These are phyloP conservation scores for Pemphigus obesinymphae DNA, from an alignment of 1,140 invertebrate species.

Conservation along the genomic window DNA sequence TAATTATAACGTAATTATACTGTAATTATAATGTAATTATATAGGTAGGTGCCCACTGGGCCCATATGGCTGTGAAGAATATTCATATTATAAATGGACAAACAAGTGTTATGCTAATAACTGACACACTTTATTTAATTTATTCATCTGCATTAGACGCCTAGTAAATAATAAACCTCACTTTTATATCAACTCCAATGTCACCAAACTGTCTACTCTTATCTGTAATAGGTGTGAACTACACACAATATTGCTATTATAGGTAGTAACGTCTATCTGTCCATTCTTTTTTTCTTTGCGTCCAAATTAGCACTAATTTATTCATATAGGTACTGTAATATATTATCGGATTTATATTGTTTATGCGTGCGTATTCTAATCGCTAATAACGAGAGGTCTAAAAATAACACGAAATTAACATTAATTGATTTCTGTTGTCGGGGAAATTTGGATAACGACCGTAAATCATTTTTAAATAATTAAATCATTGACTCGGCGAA, in stretches of 20 bases:
- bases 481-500: background rate
- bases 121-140: constrained; percentile 21
- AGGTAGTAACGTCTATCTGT: too few species aligned
- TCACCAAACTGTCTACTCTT: background rate
- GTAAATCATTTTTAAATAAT: background rate
- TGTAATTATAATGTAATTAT: too few species aligned
- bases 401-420: background rate
- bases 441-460: background rate
- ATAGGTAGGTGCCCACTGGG: too few species aligned
- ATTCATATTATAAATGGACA: background rate
- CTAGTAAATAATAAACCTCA: background rate
- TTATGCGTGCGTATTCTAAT: background rate
- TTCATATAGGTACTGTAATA: background rate
- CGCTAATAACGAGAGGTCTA: background rate
- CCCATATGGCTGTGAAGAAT: background rate
- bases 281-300: background rate
- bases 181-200: background rate
- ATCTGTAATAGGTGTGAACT: constrained; percentile 28
- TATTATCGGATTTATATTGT: background rate
- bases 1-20: too few species aligned
- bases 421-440: background rate
- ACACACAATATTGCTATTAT: background rate
- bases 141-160: background rate
- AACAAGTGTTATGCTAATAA: constrained; percentile 22
- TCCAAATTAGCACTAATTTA: background rate